Evolutionary conservation across 1,140 invertebrate species (phyloP).

Genomic region (Euschistus heros): DNA sequence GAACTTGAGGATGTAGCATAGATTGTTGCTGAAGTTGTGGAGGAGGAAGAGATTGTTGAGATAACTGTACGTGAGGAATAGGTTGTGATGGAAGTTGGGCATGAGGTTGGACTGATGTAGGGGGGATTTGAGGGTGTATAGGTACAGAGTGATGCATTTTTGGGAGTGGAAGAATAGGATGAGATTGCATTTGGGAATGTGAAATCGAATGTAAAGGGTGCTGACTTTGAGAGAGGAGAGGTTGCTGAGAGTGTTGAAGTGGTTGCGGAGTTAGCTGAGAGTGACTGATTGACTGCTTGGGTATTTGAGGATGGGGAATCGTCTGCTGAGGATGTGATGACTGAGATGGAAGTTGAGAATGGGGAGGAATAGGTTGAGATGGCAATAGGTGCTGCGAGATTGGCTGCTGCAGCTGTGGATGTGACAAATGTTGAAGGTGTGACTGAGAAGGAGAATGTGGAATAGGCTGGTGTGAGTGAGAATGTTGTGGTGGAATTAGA

Average conservation of each 20-base stretch:
- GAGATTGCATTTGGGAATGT: too few relatives aligned
- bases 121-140: background rate
- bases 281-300: too few relatives aligned
- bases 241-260: background rate
- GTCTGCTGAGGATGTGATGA: too few relatives aligned
- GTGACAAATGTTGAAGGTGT: background rate
- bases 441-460: background rate
- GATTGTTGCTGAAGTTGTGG: background rate
- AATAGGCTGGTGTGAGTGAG: background rate
- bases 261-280: background rate
- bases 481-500: background rate
- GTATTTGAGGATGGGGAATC: too few relatives aligned
- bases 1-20: too few relatives aligned
- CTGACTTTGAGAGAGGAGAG: too few relatives aligned
- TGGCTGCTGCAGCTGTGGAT: background rate
- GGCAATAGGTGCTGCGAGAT: too few relatives aligned
- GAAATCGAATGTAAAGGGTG: too few relatives aligned
- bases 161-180: too few relatives aligned
- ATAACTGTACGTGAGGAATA: background rate
- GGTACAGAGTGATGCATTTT: too few relatives aligned
- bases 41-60: background rate
- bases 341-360: too few relatives aligned
- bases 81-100: background rate
- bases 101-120: background rate
- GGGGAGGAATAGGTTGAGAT: too few relatives aligned